Percentiles rank a stretch among this genome's conserved stretches.
Conservation (phyloP, 2,888 invertebrate genomes). For the Chrysolina americana region DNA sequence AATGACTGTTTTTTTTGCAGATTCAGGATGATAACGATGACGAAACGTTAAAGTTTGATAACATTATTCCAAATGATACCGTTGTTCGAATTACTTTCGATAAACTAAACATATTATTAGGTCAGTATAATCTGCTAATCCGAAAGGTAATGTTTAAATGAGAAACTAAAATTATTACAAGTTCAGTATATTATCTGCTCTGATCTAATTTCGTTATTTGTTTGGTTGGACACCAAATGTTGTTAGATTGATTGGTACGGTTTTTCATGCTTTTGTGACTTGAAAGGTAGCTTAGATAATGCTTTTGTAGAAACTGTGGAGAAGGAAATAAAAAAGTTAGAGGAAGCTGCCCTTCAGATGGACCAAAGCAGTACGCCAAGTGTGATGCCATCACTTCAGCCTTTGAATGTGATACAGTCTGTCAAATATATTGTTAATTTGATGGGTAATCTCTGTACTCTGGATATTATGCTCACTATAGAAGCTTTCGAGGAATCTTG, state of each 20-base stretch:
- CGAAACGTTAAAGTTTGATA: constrained; percentile 82
- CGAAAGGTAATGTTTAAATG: no score
- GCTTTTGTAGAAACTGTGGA: constrained; percentile 80
- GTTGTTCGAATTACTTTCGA: constrained; percentile 85
- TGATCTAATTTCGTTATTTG: no score
- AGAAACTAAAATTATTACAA: constrained; percentile 34
- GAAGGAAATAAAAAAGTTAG: constrained; percentile 84
- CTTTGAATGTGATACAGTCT: constrained; percentile 87
- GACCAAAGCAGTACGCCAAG: constrained; percentile 64
- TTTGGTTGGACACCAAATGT: no score
- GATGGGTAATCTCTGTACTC: constrained; percentile 90
- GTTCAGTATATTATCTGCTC: no score
- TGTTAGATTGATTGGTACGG: no score
- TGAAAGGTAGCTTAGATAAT: neutral
- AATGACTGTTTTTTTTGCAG: constrained; percentile 63
- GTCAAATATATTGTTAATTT: constrained; percentile 94
- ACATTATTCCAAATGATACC: constrained; percentile 84
- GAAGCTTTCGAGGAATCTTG: constrained; percentile 61
- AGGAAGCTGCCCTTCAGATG: constrained; percentile 75
- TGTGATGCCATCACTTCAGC: constrained; percentile 71
- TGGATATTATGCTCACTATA: constrained; percentile 86
- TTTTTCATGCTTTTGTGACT: no score
- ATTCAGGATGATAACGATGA: constrained; percentile 85
- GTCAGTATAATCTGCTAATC: constrained; percentile 74
- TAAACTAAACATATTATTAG: constrained; percentile 87